phyloP scores from a whole-genome alignment of 2,888 invertebrate genomes.

The Epinotia ramella region DNA sequence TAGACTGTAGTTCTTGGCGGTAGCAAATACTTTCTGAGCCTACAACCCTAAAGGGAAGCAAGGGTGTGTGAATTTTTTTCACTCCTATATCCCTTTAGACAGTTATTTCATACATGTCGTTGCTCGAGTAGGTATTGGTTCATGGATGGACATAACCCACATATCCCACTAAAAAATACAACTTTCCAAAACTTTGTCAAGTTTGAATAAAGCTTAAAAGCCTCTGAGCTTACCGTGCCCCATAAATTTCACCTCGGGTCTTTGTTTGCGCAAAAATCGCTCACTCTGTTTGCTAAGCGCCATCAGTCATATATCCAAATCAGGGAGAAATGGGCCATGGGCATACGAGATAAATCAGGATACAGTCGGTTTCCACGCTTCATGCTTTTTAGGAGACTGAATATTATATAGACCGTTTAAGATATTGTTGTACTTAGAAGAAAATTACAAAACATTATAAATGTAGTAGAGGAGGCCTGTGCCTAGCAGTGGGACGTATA shows the following conservation, averaged over 20 bases:
- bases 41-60: too few relatives aligned
- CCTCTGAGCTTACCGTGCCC: constrained; percentile 23
- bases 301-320: constrained; percentile 58
- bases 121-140: not conserved
- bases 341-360: constrained; percentile 61
- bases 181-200: constrained; percentile 19
- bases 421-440: too few relatives aligned
- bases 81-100: not conserved
- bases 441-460: not conserved
- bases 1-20: too few relatives aligned
- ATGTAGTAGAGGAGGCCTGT: too few relatives aligned
- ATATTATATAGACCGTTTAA: not conserved
- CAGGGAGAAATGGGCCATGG: constrained; percentile 45
- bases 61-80: not conserved
- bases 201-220: constrained; percentile 19
- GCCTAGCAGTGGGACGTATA: too few relatives aligned
- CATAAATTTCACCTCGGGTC: constrained; percentile 43
- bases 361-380: constrained; percentile 59
- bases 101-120: not conserved
- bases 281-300: constrained; percentile 49
- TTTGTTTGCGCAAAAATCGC: constrained; percentile 50
- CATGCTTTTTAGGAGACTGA: constrained; percentile 51
- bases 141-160: not conserved
- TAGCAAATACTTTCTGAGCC: too few relatives aligned
- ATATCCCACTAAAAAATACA: constrained; percentile 7